These are phyloP conservation scores for Cassiopea xamachana DNA, from an alignment of 30 jellyfish, hydroid and myxozoan species.

Conservation along the genomic window DNA sequence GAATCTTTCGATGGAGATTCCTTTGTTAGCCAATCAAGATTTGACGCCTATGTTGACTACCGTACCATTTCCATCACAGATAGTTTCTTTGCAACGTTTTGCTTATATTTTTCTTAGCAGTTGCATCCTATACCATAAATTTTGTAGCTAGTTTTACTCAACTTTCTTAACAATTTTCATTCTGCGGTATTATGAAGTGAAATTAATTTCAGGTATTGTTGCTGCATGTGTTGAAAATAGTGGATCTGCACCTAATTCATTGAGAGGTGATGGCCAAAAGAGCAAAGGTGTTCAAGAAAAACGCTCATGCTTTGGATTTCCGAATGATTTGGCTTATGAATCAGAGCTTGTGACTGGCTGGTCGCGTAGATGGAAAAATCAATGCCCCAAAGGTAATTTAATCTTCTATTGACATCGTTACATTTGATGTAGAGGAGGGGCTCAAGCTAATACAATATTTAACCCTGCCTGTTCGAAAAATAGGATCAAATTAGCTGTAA, in stretches of 20 bases:
- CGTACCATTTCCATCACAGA: no score
- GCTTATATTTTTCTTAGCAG: no score
- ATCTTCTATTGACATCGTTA: not conserved
- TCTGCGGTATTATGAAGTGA: not conserved
- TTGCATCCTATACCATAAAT: no score
- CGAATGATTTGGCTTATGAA: slow-evolving; percentile 28
- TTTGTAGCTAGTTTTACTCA: no score
- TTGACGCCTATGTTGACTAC: no score
- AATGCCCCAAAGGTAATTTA: slow-evolving; percentile 53
- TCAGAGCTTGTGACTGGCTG: slow-evolving; percentile 24
- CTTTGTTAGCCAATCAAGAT: no score
- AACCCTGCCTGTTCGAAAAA: no score
- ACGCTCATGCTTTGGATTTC: slow-evolving; percentile 50
- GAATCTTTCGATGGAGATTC: no score
- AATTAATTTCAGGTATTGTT: not conserved
- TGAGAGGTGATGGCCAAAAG: slow-evolving; percentile 1
- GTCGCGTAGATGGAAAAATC: slow-evolving; percentile 53
- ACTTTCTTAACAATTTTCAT: not conserved
- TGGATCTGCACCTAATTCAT: not conserved
- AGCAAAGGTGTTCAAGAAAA: not conserved
- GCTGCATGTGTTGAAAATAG: not conserved
- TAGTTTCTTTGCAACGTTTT: no score
- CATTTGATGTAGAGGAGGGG: no score
- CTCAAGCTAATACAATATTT: no score
- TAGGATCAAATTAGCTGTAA: no score